phyloP scores from a whole-genome alignment of 1,140 invertebrate genomes.

The Atta cephalotes region DNA sequence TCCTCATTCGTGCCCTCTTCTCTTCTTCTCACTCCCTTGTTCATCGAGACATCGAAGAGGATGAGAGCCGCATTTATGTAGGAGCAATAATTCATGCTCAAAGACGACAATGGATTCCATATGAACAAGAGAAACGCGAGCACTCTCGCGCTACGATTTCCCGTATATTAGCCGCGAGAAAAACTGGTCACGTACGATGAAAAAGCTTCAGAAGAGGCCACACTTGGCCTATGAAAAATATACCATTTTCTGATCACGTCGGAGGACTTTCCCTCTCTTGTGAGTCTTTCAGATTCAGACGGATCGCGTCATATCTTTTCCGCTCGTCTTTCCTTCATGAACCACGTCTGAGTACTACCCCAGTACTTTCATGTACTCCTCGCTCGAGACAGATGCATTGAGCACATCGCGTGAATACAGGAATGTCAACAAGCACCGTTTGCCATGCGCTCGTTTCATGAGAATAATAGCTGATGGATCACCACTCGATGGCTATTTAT shows the following conservation, averaged over 20 bases:
- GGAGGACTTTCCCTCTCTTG: conserved; percentile 25
- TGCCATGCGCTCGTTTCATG: neutral
- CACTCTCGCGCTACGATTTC: conserved; percentile 34
- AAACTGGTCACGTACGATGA: conserved; percentile 52
- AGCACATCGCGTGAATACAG: neutral
- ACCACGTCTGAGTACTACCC: neutral
- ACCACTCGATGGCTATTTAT: conserved; percentile 10
- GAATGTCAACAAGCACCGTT: neutral
- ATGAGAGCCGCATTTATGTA: conserved; percentile 3
- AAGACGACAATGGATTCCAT: conserved; percentile 31
- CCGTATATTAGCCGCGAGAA: conserved; percentile 18
- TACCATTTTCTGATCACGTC: conserved; percentile 47
- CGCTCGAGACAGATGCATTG: neutral
- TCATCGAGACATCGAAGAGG: neutral
- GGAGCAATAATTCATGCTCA: conserved; percentile 43
- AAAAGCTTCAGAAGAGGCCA: conserved; percentile 28
- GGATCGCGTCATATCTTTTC: conserved; percentile 48
- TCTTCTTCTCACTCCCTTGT: too few species aligned
- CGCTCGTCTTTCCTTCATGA: neutral
- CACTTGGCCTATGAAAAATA: conserved; percentile 48
- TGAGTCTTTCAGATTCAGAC: conserved; percentile 27
- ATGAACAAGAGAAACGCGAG: neutral
- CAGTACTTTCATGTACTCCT: neutral
- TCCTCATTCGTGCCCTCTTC: neutral
- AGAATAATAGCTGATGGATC: neutral